Evolutionary conservation across 2,797 vertebrate species (phyloP).

Genomic region (Brachymystax lenok): DNA sequence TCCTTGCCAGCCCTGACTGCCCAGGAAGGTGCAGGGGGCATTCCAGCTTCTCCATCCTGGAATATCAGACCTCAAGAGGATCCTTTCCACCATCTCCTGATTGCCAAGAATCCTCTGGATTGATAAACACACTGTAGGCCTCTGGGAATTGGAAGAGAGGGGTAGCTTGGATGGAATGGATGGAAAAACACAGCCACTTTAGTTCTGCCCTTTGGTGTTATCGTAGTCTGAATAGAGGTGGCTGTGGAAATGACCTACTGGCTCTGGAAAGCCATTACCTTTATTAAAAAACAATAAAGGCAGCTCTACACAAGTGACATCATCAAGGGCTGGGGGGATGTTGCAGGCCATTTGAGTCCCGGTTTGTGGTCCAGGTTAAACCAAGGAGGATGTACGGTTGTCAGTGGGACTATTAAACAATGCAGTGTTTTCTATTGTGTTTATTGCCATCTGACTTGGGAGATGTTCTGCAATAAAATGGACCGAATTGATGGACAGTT

Average conservation of each 20-base stretch:
- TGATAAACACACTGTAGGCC: neutral
- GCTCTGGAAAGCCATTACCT: too few relatives aligned
- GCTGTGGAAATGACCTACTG: neutral
- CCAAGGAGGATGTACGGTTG: neutral
- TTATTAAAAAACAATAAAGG: too few relatives aligned
- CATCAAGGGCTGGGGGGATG: too few relatives aligned
- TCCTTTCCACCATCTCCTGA: neutral
- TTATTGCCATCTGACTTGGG: neutral
- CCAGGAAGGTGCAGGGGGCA: neutral
- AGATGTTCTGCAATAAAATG: neutral
- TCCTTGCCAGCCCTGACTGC: neutral
- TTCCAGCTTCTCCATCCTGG: neutral
- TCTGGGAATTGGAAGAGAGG: neutral
- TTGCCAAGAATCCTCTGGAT: neutral
- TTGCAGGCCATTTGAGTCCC: neutral
- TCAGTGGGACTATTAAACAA: too few relatives aligned
- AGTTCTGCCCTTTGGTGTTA: neutral
- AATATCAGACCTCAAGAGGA: neutral
- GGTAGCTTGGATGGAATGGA: neutral
- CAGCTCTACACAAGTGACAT: too few relatives aligned
- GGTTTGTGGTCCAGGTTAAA: neutral
- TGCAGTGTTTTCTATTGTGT: too few relatives aligned
- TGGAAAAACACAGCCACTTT: neutral
- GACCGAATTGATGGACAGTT: neutral
- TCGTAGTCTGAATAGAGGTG: neutral